phyloP scores from a whole-genome alignment of 2,113 vertebrate genomes.

The Meriones unguiculatus region DNA sequence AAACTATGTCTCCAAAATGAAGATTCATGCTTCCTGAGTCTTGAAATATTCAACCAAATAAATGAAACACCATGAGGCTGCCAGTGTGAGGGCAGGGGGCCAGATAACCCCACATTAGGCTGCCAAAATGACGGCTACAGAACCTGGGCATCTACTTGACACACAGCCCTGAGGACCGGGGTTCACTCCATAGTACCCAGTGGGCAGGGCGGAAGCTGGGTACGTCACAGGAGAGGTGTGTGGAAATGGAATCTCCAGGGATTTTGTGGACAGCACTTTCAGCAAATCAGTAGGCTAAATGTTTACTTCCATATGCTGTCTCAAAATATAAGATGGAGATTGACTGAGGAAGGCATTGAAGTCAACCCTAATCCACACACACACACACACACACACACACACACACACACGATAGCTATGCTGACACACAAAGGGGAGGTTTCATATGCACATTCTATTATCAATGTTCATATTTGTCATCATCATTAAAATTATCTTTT shows the following conservation, averaged over 20 bases:
- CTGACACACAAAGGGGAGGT: background rate
- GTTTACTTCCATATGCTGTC: background rate
- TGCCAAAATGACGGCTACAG: background rate
- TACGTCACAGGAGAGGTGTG: background rate
- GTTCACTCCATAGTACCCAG: background rate
- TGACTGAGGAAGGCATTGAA: background rate
- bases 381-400: background rate
- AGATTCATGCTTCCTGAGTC: background rate
- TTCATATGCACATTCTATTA: background rate
- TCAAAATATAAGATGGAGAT: background rate
- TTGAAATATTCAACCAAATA: slow-evolving; percentile 1
- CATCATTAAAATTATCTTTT: background rate
- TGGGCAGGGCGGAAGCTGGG: background rate
- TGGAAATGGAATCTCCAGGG: background rate
- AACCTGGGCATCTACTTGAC: too few species aligned
- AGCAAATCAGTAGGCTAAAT: background rate
- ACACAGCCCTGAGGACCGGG: background rate
- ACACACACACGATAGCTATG: background rate
- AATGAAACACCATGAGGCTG: background rate
- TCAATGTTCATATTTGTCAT: background rate
- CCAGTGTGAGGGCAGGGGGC: background rate
- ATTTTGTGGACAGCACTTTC: too few species aligned
- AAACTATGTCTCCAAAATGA: background rate
- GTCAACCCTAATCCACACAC: background rate
- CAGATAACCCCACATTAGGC: background rate